Base-by-base conservation (phyloP, 2,888 invertebrate species). In the Papilio protenor region DNA sequence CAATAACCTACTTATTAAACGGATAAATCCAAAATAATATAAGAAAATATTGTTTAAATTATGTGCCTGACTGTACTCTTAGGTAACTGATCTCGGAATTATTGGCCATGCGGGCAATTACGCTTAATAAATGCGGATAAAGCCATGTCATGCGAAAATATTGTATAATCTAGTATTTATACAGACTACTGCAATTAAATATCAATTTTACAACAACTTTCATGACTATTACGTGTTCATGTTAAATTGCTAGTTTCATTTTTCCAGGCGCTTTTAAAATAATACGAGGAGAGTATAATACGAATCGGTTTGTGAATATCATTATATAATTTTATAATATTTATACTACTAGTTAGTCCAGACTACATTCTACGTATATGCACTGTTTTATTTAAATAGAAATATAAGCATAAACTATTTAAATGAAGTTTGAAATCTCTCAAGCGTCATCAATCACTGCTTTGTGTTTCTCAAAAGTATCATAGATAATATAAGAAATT, bases 91-190 rank as follows among this genome's bases (percentile, higher is more conserved):
- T 83, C 83, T 83, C 80, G 82, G 77, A 81, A 83, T 84, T 84
- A 81, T 86, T 83, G 84, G 83, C 83, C 80, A 89, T 89, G 88
- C 88, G 89, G 88, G 89, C 85, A 84, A 86, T 87, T 85, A 85
- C 45, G 73, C 71, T 73, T 79, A 75, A 81, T 79, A 79, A 81
- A 81, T 75, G 76, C 73, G 70, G 83, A 78, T 79, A 74, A 71
- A 76, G 78, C 81, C 81, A 81, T 81, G 27, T 79, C 81, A 79
- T 83, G 84, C 84, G 82, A 82, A 82, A 74, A 78, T 79, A 40
- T 70, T 64, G 27, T 52, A 61, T 52, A 40, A 57, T 52, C 59
- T 52, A 10, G 27, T 66, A 23, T n/a, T 23, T 57, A 66, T 47
- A 21, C 27, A 40, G 10, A 18, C 2, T 57, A 5, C 45, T 40